Conservation (phyloP, 1,140 invertebrate species). For the Megalonaias nervosa region DNA sequence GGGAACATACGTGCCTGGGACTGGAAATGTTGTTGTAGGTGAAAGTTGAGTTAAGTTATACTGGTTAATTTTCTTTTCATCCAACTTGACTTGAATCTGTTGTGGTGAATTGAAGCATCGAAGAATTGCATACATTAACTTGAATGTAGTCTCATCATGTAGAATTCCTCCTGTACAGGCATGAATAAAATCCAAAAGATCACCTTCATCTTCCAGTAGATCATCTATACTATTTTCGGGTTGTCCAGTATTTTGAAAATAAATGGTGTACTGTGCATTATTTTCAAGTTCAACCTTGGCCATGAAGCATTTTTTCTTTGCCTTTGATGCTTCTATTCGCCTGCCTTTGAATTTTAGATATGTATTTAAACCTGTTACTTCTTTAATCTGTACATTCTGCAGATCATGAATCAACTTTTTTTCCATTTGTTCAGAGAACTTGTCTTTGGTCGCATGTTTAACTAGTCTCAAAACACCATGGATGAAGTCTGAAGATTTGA, state of each 20-base stretch:
- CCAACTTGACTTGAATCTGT: background rate
- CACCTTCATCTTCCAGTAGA: background rate
- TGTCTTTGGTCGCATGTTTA: constrained; percentile 11
- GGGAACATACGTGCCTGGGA: constrained; percentile 17
- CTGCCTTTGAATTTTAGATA: constrained; percentile 4
- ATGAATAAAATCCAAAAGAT: background rate
- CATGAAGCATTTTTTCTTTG: constrained; percentile 2
- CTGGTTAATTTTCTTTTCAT: background rate
- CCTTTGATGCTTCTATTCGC: background rate
- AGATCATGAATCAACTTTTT: background rate
- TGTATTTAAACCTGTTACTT: constrained; percentile 14
- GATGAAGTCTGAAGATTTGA: background rate
- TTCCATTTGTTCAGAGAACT: background rate
- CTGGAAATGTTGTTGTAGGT: constrained; percentile 8
- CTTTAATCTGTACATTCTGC: background rate
- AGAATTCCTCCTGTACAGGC: background rate
- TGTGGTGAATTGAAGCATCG: background rate
- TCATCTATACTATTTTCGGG: background rate
- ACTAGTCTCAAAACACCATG: constrained; percentile 1
- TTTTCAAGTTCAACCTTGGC: background rate
- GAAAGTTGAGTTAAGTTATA: background rate
- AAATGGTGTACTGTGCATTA: background rate
- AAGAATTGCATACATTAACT: background rate
- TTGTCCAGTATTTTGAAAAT: constrained; percentile 3
- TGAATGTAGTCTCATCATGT: background rate